These are phyloP conservation scores for Merops nubicus DNA, from an alignment of 2,113 vertebrate genomes.

Conservation along the genomic window DNA sequence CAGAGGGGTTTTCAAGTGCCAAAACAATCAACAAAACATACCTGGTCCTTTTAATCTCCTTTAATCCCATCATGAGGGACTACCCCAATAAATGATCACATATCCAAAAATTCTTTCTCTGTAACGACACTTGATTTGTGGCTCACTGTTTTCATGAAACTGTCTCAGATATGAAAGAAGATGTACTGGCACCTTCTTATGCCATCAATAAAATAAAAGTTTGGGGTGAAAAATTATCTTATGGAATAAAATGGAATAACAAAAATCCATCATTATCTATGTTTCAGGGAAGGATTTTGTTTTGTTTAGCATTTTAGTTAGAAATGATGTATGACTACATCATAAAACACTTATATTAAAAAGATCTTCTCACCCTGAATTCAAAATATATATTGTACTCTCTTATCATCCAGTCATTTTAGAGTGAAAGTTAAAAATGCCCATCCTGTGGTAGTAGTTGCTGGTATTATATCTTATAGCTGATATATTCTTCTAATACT, in stretches of 20 bases:
- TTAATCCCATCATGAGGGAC: conserved; percentile 30
- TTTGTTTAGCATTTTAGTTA: conserved; percentile 80
- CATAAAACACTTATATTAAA: conserved; percentile 83
- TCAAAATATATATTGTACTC: conserved; percentile 78
- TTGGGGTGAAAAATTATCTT: conserved; percentile 77
- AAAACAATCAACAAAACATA: conserved; percentile 47
- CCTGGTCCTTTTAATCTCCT: conserved; percentile 42
- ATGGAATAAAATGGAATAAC: conserved; percentile 62
- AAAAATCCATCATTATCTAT: conserved; percentile 75
- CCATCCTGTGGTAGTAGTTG: conserved; percentile 68
- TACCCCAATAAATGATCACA: neutral
- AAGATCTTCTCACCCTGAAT: conserved; percentile 76
- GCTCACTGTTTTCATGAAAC: conserved; percentile 3
- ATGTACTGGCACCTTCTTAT: conserved; percentile 54
- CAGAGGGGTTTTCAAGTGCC: conserved; percentile 38
- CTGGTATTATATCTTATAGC: conserved; percentile 72
- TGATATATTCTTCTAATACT: conserved; percentile 81
- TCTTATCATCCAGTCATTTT: conserved; percentile 81
- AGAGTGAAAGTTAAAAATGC: conserved; percentile 81
- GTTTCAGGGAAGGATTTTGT: conserved; percentile 53
- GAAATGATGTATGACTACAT: conserved; percentile 79
- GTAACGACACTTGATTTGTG: conserved; percentile 17
- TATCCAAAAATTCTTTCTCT: neutral
- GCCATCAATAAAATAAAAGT: conserved; percentile 73
- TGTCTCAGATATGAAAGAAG: conserved; percentile 62